These are phyloP conservation scores for Prunella strophiata DNA, from an alignment of 2,797 vertebrate genomes.

Conservation along the genomic window DNA sequence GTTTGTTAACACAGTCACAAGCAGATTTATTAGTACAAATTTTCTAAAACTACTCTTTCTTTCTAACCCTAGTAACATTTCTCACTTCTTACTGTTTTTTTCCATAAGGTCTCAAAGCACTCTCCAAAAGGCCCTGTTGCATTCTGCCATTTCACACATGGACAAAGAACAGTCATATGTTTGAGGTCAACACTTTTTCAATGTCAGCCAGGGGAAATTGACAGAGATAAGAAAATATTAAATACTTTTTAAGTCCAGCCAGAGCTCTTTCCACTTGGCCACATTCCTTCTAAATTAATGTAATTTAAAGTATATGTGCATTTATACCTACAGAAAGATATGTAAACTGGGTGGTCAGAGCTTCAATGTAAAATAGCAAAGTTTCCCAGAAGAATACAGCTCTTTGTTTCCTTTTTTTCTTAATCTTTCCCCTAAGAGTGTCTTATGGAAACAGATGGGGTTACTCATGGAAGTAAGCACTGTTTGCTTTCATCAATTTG, in stretches of 20 bases:
- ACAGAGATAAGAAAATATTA: not conserved
- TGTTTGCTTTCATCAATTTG: constrained; percentile 17
- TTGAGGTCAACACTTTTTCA: not conserved
- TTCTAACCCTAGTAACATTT: not conserved
- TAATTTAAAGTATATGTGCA: not conserved
- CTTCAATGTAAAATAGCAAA: not conserved
- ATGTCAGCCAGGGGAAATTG: not conserved
- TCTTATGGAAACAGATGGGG: constrained; percentile 20
- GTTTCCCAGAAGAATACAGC: not conserved
- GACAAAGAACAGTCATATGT: not conserved
- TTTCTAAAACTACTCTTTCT: not conserved
- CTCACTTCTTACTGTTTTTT: not conserved
- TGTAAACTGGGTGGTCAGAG: not conserved
- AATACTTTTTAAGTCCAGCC: not conserved
- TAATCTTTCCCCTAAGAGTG: not conserved
- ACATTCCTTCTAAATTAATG: not conserved
- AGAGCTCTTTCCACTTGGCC: not conserved
- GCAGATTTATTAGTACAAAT: not conserved
- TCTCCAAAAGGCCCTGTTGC: not conserved
- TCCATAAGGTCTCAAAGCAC: not conserved
- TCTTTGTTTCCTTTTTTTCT: not conserved
- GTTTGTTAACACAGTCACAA: not conserved
- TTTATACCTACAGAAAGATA: not conserved
- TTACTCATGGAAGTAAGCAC: constrained; percentile 2
- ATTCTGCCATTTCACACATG: not conserved